These are phyloP conservation scores for Drosophila chauvacae DNA, from an alignment of 1,140 invertebrate genomes.

Conservation along the genomic window DNA sequence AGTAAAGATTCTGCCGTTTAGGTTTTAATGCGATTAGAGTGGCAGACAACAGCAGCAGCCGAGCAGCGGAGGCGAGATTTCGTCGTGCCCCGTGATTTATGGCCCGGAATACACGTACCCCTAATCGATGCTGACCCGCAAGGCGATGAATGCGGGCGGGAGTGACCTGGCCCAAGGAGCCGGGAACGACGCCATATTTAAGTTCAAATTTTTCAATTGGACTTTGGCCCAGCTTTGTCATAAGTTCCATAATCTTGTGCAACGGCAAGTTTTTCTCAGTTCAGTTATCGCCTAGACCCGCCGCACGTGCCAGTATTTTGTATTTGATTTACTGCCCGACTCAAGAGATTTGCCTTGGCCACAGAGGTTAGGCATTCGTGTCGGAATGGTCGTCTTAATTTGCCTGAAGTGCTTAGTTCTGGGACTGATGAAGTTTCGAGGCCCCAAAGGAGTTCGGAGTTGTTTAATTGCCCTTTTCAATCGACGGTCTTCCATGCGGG, in stretches of 20 bases:
- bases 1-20: constrained; percentile 75
- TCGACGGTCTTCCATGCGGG: not conserved
- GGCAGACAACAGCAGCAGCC: constrained; percentile 54
- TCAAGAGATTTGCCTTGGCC: constrained; percentile 46
- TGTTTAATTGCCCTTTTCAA: constrained; percentile 12
- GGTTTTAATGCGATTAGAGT: constrained; percentile 79
- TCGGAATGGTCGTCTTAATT: constrained; percentile 32
- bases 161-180: constrained; percentile 10
- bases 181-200: constrained; percentile 53
- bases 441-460: not conserved
- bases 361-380: constrained; percentile 10
- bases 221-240: constrained; percentile 77
- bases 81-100: constrained; percentile 65
- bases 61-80: constrained; percentile 25
- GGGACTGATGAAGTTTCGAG: constrained; percentile 6
- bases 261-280: constrained; percentile 33
- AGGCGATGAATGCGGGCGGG: not conserved
- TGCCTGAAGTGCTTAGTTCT: constrained; percentile 18
- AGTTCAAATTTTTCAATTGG: constrained; percentile 77
- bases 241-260: constrained; percentile 65
- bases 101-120: constrained; percentile 54
- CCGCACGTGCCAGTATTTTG: constrained; percentile 73
- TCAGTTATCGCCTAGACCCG: constrained; percentile 37
- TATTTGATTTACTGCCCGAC: constrained; percentile 75
- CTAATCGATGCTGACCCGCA: constrained; percentile 57